Percentiles rank a stretch among this genome's conserved stretches.
phyloP scores from a whole-genome alignment of 2,113 vertebrate genomes.

The Leptodactylus fuscus region DNA sequence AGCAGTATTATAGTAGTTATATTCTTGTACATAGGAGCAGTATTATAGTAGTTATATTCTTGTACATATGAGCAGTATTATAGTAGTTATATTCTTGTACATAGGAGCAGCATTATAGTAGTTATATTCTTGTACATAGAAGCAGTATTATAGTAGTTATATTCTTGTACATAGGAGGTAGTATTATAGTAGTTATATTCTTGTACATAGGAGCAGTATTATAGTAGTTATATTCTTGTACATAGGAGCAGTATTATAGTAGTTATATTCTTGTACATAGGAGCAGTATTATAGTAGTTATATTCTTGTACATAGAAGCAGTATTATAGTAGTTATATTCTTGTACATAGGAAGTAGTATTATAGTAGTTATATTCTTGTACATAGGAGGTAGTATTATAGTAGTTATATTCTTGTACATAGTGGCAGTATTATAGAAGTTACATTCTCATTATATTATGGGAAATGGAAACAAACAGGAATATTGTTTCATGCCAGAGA shows the following conservation, averaged over 20 bases:
- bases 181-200: too few species aligned
- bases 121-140: too few species aligned
- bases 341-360: not conserved
- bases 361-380: not conserved
- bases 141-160: not conserved
- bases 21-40: not conserved
- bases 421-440: not conserved
- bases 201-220: too few species aligned
- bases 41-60: too few species aligned
- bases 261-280: too few species aligned
- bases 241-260: too few species aligned
- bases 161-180: not conserved
- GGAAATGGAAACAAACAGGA: not conserved
- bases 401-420: not conserved
- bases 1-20: not conserved
- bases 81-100: slow-evolving; percentile 1
- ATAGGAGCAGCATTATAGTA: not conserved
- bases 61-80: too few species aligned
- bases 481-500: not conserved
- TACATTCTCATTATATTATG: not conserved
- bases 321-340: slow-evolving; percentile 1
- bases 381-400: not conserved
- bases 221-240: too few species aligned
- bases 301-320: too few species aligned
- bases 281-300: too few species aligned